Conservation (phyloP, 2,113 vertebrate species). For the Chaetodon auriga region DNA sequence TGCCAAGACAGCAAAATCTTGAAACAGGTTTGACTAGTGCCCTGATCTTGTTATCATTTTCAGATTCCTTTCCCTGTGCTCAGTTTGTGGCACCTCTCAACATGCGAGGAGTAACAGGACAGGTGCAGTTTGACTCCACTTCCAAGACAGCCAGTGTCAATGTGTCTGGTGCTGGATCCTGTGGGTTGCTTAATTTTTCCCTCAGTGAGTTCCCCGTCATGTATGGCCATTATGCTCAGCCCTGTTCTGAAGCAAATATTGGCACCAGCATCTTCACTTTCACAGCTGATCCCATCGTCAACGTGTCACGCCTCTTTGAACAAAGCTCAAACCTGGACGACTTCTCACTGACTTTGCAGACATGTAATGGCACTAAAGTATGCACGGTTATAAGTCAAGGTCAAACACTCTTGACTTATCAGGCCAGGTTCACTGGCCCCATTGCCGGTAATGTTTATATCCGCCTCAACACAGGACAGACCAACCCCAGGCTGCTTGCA, state of each 20-base stretch:
- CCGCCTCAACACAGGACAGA: conserved; percentile 57
- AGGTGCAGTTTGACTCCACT: conserved; percentile 74
- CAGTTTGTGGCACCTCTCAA: conserved; percentile 79
- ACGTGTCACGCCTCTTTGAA: conserved; percentile 62
- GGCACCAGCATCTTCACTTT: conserved; percentile 76
- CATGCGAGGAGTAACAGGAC: conserved; percentile 84
- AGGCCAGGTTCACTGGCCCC: conserved; percentile 78
- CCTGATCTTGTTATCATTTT: conserved; percentile 28
- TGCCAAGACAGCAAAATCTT: not conserved
- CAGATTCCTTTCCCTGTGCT: conserved; percentile 71
- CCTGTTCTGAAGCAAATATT: conserved; percentile 78
- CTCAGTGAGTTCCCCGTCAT: conserved; percentile 83
- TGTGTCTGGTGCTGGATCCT: conserved; percentile 72
- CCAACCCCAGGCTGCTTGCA: conserved; percentile 65
- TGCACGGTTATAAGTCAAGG: conserved; percentile 76
- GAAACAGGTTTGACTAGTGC: not conserved
- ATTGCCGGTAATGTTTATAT: conserved; percentile 84
- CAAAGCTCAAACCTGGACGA: conserved; percentile 74
- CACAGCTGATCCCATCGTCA: conserved; percentile 28
- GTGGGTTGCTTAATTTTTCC: conserved; percentile 69
- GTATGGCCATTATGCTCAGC: conserved; percentile 79
- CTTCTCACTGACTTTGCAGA: conserved; percentile 78
- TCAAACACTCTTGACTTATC: conserved; percentile 60
- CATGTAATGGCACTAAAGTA: conserved; percentile 72
- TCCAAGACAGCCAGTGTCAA: conserved; percentile 62